Base-by-base conservation (phyloP, 2,113 vertebrate species). In the Neolamprologus caudopunctatus region DNA sequence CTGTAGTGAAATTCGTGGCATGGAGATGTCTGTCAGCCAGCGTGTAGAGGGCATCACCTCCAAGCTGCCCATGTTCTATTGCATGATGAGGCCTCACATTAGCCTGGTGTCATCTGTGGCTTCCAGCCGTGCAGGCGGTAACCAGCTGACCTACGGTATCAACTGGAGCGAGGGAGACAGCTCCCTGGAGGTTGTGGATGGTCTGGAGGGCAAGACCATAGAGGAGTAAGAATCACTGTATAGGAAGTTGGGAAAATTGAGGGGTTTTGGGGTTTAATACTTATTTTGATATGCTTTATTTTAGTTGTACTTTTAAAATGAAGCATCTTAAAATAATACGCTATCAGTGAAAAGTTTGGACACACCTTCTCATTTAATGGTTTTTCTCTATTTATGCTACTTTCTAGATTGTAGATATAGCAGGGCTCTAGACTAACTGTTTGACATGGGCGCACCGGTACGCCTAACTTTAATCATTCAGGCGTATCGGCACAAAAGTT, bases 101-200 rank as follows among this genome's bases (percentile, higher is more conserved):
- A 96, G 95, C 87, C 93, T 98, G 90, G 97, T 97, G 35, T 93
- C 97, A 0, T 90, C 96, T 81, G 95, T 96, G 50, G 75, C 92
- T 1, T 84, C 94, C 7, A 19, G 8, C 71, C 26, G 3, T 35
- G 1, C 16, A 26, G 90, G 83, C 71, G 84, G 66, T 7, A 82
- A 35, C 9, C 94, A 91, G 21, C 86, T 89, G 12, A 95, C 90
- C 1, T 91, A 97, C 24, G 95, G 97, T 86, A 71, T 99, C 90
- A 99, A 99, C 84, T 99, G 99, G 98, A 97, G 97, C 0, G 94
- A 97, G 63, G 97, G 97, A 40, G 98, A 99, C 85, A 6, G 88
- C 50, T 97, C 96, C 2, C 26, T 98, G 89, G 98, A 99, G 85
- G 95, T 97, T 40, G 97, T 99, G 90, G 97, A 99, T 92, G 97